Evolutionary conservation across 2,113 vertebrate species (phyloP).

Genomic region (Brevimyrus niger): DNA sequence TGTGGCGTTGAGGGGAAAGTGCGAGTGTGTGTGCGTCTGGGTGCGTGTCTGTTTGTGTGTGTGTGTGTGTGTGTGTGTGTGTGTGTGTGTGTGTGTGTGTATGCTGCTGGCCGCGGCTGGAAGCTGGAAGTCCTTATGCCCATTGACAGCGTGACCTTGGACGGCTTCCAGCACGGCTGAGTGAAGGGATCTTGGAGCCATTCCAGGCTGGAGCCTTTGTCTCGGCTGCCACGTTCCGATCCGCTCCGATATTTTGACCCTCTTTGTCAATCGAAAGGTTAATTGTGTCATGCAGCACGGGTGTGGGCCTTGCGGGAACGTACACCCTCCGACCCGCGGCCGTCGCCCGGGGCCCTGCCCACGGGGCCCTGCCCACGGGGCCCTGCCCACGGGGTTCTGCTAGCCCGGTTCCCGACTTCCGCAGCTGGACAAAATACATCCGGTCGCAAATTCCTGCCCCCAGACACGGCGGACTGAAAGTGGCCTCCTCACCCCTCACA

Average conservation of each 20-base stretch:
- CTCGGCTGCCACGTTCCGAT: constrained; percentile 60
- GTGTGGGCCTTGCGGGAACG: constrained; percentile 21
- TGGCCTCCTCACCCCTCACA: background rate
- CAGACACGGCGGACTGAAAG: background rate
- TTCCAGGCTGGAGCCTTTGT: constrained; percentile 55
- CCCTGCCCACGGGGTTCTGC: background rate
- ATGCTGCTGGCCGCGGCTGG: constrained; percentile 34
- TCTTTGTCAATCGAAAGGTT: constrained; percentile 60
- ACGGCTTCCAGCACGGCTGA: constrained; percentile 52
- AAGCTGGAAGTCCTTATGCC: constrained; percentile 47
- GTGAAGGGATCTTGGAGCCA: constrained; percentile 52
- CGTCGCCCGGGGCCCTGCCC: background rate
- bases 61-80: background rate
- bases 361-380: background rate
- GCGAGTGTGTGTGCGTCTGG: background rate
- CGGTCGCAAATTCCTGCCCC: background rate
- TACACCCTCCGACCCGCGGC: constrained; percentile 13
- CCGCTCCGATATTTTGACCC: constrained; percentile 59
- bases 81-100: background rate
- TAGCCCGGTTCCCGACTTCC: background rate
- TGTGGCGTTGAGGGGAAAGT: background rate
- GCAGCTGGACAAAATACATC: background rate
- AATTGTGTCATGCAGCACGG: constrained; percentile 26
- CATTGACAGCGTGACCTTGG: constrained; percentile 61
- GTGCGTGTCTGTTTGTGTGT: background rate